Base-by-base conservation (phyloP, 2,888 invertebrate genomes). In the Idaea biselata region DNA sequence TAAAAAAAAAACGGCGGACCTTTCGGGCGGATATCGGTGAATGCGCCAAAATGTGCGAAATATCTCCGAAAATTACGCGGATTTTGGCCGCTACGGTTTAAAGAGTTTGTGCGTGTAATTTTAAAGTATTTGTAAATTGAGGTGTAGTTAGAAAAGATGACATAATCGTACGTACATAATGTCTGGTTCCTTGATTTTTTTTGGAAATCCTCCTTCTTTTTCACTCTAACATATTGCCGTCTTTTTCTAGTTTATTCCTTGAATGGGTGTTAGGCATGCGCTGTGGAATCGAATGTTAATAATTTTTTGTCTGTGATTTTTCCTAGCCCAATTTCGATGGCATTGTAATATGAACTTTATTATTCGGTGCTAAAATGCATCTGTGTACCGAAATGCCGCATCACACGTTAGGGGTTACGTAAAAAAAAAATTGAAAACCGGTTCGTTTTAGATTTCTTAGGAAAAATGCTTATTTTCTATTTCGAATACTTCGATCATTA, bases 221-320 rank as follows among this genome's bases (percentile, higher is more conserved):
- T 44, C 44, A 44, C 44, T 44, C 44, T 44, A 3, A 25, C 25
- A 7, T 44, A 44, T 44, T 44, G 44, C 44, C 14, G 11, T 44
- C 44, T 44, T 11, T 44, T 8, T 44, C 44, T 44, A 11, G 44
- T 44, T 44, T 44, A 8, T 44, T 44, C 44, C 44, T 44, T 44
- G 44, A 44, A 44, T 44, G 44, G 44, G 44, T 44, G 44, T 44
- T 44, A 44, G 44, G 44, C 44, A 44, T 44, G 44, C 44, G 44
- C 44, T 25, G 25, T 25, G 5, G 25, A 25, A 25, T 1, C 25
- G 25, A 44, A 11, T 44, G 44, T 11, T 44, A 44, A 44, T 44
- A 44, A 11, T 44, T 44, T 44, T 44, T 44, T 14, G 44, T 44
- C 44, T 44, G 44, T 44, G 44, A 44, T 44, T 44, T 44, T 44